Evolutionary conservation across 2,113 vertebrate species (phyloP), one percentile per base, ranked within the genome.

Genomic region (Athene cunicularia): DNA sequence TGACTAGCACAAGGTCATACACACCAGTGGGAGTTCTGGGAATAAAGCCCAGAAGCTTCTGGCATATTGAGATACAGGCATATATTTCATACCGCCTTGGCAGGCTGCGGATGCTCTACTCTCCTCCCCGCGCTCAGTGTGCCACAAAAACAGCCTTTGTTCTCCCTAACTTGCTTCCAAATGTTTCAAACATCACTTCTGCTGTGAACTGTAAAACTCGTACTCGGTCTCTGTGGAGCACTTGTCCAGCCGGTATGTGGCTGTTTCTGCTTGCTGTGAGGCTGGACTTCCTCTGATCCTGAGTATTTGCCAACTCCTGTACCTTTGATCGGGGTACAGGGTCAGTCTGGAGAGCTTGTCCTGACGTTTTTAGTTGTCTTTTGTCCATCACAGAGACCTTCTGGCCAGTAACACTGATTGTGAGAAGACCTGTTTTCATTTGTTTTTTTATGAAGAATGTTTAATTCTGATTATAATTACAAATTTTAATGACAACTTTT

Each of bases 21-120:
- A 66, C 27, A 10, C 47, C 80, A 89, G 94, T 95, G 52, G 97
- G 96, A 97, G 92, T 95, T 92, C 92, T 96, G 92, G 95, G 95
- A 97, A 96, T 67, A 85, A 67, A 94, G 96, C 97, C 96, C 95
- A 97, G 94, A 97, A 95, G 63, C 35, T 93, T 95, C 70, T 96
- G 94, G 86, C 72, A n/a, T 63, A 82, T 67, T 79, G 92, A 95
- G 91, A 92, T 89, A 96, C 64, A 97, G 64, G 64, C 91, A 88
- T 64, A 79, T 75, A 92, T 92, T 91, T 97, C 94, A 97, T 91
- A 35, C 64, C 0, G 64, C 80, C 83, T 84, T 97, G 92, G 95
- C 95, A 95, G 82, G 70, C 88, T 86, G 68, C 0, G 39, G 92
- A 55, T 73, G 80, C 82, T 92, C 92, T 94, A 32, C 80, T 90